Conservation (phyloP, 2,797 vertebrate species). For the Xyrichtys novacula region DNA sequence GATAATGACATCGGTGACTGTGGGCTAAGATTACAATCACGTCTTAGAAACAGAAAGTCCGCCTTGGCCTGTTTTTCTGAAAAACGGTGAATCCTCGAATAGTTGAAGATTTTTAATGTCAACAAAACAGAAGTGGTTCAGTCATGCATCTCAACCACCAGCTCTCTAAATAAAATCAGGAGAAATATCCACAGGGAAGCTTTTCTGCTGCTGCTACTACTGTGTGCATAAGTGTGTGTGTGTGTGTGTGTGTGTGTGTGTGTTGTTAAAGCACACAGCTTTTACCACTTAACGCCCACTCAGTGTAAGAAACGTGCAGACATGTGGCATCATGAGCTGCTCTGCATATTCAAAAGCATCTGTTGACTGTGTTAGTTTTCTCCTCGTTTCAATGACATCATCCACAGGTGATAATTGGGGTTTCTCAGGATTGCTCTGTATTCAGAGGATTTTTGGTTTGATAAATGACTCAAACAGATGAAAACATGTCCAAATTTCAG, state of each 20-base stretch:
- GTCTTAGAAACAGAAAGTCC: constrained; percentile 38
- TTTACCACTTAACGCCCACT: constrained; percentile 38
- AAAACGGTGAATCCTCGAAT: background rate
- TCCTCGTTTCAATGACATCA: constrained; percentile 40
- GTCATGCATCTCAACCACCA: constrained; percentile 25
- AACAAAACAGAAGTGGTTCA: constrained; percentile 1
- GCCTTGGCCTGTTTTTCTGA: no score
- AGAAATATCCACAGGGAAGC: constrained; percentile 34
- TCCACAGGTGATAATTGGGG: constrained; percentile 11
- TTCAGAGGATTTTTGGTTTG: constrained; percentile 14
- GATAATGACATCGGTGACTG: constrained; percentile 11
- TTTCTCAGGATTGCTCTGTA: constrained; percentile 22
- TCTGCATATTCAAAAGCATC: constrained; percentile 22
- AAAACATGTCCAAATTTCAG: constrained; percentile 10
- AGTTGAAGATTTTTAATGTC: background rate
- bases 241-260: constrained; percentile 14
- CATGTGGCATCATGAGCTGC: constrained; percentile 25
- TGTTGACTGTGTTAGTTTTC: constrained; percentile 17
- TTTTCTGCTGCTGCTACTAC: constrained; percentile 21
- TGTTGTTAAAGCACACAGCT: constrained; percentile 10
- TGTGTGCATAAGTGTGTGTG: no score
- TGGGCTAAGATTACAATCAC: constrained; percentile 20
- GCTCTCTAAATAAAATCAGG: constrained; percentile 53
- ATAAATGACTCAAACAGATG: background rate
- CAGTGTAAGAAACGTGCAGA: constrained; percentile 48